phyloP scores from a whole-genome alignment of 1,140 invertebrate genomes.

The Zaprionus capensis region DNA sequence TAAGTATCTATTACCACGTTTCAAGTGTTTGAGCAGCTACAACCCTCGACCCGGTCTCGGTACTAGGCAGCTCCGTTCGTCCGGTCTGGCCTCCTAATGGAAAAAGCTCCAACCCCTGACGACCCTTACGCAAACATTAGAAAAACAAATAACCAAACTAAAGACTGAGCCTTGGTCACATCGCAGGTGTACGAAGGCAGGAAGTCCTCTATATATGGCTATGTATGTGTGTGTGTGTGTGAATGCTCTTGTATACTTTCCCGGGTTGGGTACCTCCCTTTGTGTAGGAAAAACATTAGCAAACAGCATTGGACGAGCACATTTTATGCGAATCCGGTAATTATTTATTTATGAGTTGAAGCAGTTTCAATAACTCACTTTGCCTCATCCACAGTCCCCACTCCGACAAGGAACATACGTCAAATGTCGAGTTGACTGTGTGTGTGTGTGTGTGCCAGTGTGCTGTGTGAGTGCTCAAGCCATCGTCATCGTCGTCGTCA shows the following conservation, averaged over 20 bases:
- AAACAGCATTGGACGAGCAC: constrained; percentile 58
- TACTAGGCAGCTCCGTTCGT: no score
- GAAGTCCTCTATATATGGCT: constrained; percentile 17
- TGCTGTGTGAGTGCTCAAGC: constrained; percentile 22
- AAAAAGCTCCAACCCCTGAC: constrained; percentile 43
- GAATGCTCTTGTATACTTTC: background rate
- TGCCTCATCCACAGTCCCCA: constrained; percentile 20
- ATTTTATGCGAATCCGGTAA: constrained; percentile 75
- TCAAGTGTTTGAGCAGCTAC: constrained; percentile 62
- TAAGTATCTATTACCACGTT: constrained; percentile 78
- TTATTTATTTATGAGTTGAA: constrained; percentile 84
- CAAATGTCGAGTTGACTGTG: constrained; percentile 55
- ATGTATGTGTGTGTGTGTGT: constrained; percentile 25
- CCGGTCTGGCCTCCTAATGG: constrained; percentile 48
- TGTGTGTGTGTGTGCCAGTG: constrained; percentile 15
- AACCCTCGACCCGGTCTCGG: background rate
- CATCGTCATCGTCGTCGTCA: constrained; percentile 46
- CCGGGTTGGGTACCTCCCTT: constrained; percentile 16
- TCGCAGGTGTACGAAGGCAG: constrained; percentile 37
- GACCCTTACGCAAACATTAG: constrained; percentile 54
- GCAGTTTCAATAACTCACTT: constrained; percentile 82
- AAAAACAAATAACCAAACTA: constrained; percentile 62
- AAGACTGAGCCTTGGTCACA: constrained; percentile 37
- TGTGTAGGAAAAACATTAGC: constrained; percentile 61
- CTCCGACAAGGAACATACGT: constrained; percentile 39